phyloP scores from a whole-genome alignment of 2,888 invertebrate species.

The Tortricodes alternella region DNA sequence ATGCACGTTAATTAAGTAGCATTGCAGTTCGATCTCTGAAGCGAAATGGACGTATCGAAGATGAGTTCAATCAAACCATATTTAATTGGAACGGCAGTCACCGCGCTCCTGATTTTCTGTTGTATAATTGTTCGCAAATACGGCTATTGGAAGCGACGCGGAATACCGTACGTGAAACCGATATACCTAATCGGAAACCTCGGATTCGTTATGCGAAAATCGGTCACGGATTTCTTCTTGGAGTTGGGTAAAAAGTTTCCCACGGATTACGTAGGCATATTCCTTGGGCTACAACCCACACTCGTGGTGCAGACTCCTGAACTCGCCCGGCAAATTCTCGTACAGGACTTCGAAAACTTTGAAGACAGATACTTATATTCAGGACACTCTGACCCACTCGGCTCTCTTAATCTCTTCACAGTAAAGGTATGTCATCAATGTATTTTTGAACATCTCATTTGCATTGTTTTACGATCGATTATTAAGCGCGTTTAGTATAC shows the following conservation, averaged over 20 bases:
- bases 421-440: constrained; percentile 49
- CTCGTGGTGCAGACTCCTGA: constrained; percentile 61
- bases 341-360: constrained; percentile 57
- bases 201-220: constrained; percentile 57
- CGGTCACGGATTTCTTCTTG: constrained; percentile 52
- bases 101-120: constrained; percentile 42
- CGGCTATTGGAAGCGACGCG: constrained; percentile 62
- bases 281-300: constrained; percentile 54
- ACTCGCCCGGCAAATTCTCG: constrained; percentile 53
- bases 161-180: constrained; percentile 57
- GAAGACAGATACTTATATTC: constrained; percentile 54
- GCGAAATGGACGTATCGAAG: constrained; percentile 14
- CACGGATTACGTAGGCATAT: constrained; percentile 58
- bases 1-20: not conserved
- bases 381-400: constrained; percentile 56
- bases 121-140: constrained; percentile 48
- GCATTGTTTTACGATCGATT: no score
- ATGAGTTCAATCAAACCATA: constrained; percentile 13
- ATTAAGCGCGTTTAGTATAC: no score
- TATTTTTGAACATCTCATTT: not conserved
- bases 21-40: not conserved
- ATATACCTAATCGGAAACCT: constrained; percentile 54
- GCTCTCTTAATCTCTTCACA: constrained; percentile 62
- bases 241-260: constrained; percentile 48
- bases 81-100: constrained; percentile 7